Evolutionary conservation across 92 coral and sea anemone species (phyloP), one percentile per base, ranked within the genome.

Genomic region (Parazoanthus darwini): DNA sequence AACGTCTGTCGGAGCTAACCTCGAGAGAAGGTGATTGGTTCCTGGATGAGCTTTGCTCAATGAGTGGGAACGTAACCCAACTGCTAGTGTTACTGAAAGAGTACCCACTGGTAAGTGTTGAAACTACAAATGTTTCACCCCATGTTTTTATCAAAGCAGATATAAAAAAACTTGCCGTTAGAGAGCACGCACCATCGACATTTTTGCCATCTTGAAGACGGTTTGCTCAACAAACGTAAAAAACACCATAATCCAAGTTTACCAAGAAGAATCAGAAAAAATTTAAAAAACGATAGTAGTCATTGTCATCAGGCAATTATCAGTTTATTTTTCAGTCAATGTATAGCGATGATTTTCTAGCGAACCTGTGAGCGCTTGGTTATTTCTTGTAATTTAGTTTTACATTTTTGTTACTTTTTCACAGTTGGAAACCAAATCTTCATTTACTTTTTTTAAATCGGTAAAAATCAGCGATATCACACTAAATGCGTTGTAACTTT

Each of bases 21-120:
- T 97, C 99, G 23, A 92, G 98, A 70, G 99, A 97, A 68, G 99
- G 99, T 16, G 99, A 97, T 87, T 97, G 99, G 99, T 97, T 95
- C 89, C 92, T 97, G 59, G 99, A 97, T 63, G 99, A 97, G 74
- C 94, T 97, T 7, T 95, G 96, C 39, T 97, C 99, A 23, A 95
- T 97, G 99, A 97, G 97, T 82, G 99, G 99, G 4, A 97, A 97
- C 86, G 99, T 95, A 39, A 95, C 92, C 85, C 99, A 97, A 87
- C 92, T 97, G 80, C 92, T 94, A 1, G 86, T 95, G 74, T 82
- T 95, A 26, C 88, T 95, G 33, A 93, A 90, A 78, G 96, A 92
- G 18, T 91, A 91, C 79, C 95, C 97, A 88, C 82, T 92, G 93
- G 99, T 97, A 86, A 87, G 98, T 37, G 48, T 9, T 70, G 38